Conservation (phyloP, 2,888 invertebrate species). For the Rhamphomyia laevipes region DNA sequence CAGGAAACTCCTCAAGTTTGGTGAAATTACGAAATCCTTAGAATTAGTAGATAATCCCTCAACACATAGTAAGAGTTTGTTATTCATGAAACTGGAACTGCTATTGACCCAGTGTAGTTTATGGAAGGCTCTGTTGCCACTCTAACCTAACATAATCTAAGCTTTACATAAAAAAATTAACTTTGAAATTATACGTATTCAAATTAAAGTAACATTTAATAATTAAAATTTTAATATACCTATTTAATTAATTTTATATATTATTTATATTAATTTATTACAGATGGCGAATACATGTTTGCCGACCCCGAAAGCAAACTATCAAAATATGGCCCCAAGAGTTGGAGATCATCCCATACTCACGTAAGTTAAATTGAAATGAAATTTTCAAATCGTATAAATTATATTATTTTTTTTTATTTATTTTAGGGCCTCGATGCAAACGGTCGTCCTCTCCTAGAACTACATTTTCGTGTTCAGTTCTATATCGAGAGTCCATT, state of each 20-base stretch:
- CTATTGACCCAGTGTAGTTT: no score
- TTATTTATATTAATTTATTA: conserved; percentile 31
- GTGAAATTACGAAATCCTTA: no score
- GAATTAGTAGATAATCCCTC: no score
- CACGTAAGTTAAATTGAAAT: conserved; percentile 55
- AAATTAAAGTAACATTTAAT: no score
- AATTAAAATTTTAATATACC: no score
- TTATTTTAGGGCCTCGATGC: conserved; percentile 68
- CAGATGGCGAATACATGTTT: conserved; percentile 94
- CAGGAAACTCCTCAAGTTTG: no score
- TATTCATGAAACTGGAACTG: no score
- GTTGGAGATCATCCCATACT: conserved; percentile 88
- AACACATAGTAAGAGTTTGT: no score
- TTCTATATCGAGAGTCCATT: conserved; percentile 89
- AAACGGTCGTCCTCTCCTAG: conserved; percentile 78
- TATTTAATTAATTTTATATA: not conserved
- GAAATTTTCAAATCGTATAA: not conserved
- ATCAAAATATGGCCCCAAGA: conserved; percentile 92
- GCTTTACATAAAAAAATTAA: no score
- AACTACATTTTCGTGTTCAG: conserved; percentile 82
- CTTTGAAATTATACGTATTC: no score
- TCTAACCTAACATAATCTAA: no score
- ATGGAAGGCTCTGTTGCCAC: no score
- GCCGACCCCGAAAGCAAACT: conserved; percentile 90
- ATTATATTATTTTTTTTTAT: not conserved